phyloP scores from a whole-genome alignment of 2,888 invertebrate genomes.

The Spodoptera exigua region DNA sequence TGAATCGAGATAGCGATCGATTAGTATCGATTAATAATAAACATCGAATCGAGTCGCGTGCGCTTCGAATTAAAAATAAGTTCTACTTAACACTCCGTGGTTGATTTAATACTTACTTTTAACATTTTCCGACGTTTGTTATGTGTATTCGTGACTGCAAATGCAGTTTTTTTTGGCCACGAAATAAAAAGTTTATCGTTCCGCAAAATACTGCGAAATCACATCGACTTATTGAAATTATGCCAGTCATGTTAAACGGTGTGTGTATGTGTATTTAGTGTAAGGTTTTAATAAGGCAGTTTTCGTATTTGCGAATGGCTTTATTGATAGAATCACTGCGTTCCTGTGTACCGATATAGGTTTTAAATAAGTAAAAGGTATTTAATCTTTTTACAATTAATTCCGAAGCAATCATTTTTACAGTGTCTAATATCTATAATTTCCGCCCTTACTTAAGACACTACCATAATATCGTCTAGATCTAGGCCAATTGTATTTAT shows the following conservation, averaged over 20 bases:
- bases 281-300: background rate
- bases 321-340: too few relatives aligned
- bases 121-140: slow-evolving; percentile 35
- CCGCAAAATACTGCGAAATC: slow-evolving; percentile 9
- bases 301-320: too few relatives aligned
- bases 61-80: slow-evolving; percentile 15
- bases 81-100: slow-evolving; percentile 9
- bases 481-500: too few relatives aligned
- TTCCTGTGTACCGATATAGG: too few relatives aligned
- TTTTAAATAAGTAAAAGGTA: too few relatives aligned
- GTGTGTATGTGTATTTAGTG: too few relatives aligned
- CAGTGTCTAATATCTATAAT: too few relatives aligned
- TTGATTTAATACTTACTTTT: slow-evolving; percentile 35
- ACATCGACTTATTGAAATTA: background rate
- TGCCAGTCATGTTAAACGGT: background rate
- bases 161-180: slow-evolving; percentile 2
- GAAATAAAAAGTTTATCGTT: slow-evolving; percentile 11
- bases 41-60: slow-evolving; percentile 21
- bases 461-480: too few relatives aligned
- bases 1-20: slow-evolving; percentile 13
- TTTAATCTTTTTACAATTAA: too few relatives aligned
- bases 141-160: slow-evolving; percentile 17
- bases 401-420: too few relatives aligned
- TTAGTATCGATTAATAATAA: slow-evolving; percentile 10
- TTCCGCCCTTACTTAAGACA: too few relatives aligned